Evolutionary conservation across 1,140 invertebrate genomes (phyloP).

Genomic region (Lepidurus apus): DNA sequence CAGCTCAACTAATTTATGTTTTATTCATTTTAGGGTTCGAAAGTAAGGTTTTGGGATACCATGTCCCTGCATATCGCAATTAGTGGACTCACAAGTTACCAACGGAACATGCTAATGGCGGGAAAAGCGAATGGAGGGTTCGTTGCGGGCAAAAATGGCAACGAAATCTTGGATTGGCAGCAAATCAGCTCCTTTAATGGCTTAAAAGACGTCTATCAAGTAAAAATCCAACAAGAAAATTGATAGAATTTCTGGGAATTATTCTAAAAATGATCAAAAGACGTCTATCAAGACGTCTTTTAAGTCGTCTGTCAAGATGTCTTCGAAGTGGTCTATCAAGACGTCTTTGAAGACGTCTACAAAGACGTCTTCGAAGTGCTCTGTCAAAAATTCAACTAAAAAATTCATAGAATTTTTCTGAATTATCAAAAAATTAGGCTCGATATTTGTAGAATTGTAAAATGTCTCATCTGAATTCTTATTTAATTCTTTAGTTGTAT

Average conservation of each 20-base stretch:
- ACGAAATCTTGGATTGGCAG: slow-evolving; percentile 35
- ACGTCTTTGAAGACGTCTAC: too few species aligned
- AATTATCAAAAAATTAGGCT: not conserved
- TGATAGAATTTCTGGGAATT: too few species aligned
- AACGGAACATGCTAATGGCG: slow-evolving; percentile 70
- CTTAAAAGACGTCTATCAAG: slow-evolving; percentile 35
- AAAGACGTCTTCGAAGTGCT: too few species aligned
- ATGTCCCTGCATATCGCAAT: slow-evolving; percentile 95
- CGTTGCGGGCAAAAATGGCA: slow-evolving; percentile 35
- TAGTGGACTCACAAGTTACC: slow-evolving; percentile 91
- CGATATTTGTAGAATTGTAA: not conserved
- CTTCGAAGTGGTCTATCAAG: too few species aligned
- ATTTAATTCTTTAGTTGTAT: slow-evolving; percentile 51
- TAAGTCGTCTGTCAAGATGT: too few species aligned
- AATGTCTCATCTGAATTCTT: too few species aligned
- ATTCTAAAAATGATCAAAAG: too few species aligned
- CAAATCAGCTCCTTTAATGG: slow-evolving; percentile 34
- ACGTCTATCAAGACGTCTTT: too few species aligned
- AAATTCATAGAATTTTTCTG: too few species aligned
- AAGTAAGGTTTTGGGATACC: slow-evolving; percentile 86
- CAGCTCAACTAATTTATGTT: too few species aligned
- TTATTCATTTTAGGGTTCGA: slow-evolving; percentile 56
- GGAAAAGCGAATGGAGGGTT: slow-evolving; percentile 36
- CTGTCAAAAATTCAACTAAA: too few species aligned
- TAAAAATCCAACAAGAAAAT: not conserved